These are phyloP conservation scores for Drosophila albomicans DNA, from an alignment of 1,140 invertebrate species.

Conservation along the genomic window DNA sequence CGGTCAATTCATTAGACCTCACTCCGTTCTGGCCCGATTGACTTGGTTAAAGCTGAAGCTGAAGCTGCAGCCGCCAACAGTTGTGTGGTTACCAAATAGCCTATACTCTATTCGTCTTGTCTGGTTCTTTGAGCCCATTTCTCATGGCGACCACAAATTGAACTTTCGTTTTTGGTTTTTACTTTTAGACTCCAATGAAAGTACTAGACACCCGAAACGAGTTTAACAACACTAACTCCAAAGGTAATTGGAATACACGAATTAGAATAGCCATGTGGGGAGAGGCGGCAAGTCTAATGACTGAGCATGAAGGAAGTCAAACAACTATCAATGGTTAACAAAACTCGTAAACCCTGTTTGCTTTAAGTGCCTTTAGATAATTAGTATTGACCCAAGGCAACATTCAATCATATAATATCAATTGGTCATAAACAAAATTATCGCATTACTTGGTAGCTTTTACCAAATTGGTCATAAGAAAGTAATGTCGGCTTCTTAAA, in stretches of 20 bases:
- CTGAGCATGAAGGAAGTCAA: slow-evolving; percentile 29
- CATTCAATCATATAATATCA: slow-evolving; percentile 14
- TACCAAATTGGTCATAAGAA: background rate
- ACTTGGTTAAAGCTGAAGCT: slow-evolving; percentile 21
- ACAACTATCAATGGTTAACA: slow-evolving; percentile 13
- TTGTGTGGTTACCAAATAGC: slow-evolving; percentile 21
- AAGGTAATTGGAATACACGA: slow-evolving; percentile 38
- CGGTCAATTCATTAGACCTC: slow-evolving; percentile 58
- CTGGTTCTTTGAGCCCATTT: slow-evolving; percentile 40
- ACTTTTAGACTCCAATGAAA: slow-evolving; percentile 66
- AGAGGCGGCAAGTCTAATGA: slow-evolving; percentile 19
- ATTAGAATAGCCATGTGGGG: slow-evolving; percentile 43
- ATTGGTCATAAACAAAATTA: background rate
- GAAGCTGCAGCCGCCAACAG: background rate
- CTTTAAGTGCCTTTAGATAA: background rate
- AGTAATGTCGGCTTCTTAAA: background rate
- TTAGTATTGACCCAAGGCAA: background rate
- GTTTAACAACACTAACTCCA: slow-evolving; percentile 24
- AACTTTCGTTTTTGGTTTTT: slow-evolving; percentile 79
- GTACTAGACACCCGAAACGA: slow-evolving; percentile 52
- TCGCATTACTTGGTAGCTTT: background rate
- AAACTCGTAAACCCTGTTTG: slow-evolving; percentile 25
- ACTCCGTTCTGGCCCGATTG: slow-evolving; percentile 23
- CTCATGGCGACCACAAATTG: slow-evolving; percentile 55
- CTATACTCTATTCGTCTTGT: too few species aligned